Conservation (phyloP, 2,797 vertebrate species). For the Helostoma temminkii region DNA sequence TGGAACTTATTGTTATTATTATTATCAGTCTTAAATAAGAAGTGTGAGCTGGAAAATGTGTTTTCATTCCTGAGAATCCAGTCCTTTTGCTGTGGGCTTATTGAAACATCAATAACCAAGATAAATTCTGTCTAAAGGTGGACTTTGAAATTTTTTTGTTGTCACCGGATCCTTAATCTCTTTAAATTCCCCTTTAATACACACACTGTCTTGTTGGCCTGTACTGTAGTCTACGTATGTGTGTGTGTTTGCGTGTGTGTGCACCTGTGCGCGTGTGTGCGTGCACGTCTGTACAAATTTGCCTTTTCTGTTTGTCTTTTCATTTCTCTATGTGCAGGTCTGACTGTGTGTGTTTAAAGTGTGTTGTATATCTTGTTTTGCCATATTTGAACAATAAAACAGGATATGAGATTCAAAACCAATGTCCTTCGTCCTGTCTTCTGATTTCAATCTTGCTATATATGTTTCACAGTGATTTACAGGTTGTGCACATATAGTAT, state of each 20-base stretch:
- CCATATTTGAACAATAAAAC: conserved; percentile 81
- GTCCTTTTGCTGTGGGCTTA: conserved; percentile 22
- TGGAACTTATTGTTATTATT: too few species aligned
- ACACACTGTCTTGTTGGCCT: conserved; percentile 60
- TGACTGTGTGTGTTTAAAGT: conserved; percentile 58
- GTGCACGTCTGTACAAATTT: conserved; percentile 34
- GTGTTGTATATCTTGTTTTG: conserved; percentile 69
- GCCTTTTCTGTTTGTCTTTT: conserved; percentile 59
- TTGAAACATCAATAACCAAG: conserved; percentile 19
- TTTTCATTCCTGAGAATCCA: conserved; percentile 44
- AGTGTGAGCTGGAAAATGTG: conserved; percentile 30
- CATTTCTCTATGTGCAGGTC: conserved; percentile 39
- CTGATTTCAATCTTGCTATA: conserved; percentile 21
- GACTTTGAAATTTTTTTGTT: conserved; percentile 57
- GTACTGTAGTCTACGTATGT: conserved; percentile 30
- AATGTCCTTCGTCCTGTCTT: conserved; percentile 50
- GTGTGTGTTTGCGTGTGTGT: conserved; percentile 24
- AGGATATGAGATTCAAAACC: conserved; percentile 76
- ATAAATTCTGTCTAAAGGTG: conserved; percentile 64
- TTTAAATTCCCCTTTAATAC: conserved; percentile 79
- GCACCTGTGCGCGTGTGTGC: conserved; percentile 21
- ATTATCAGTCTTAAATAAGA: too few species aligned
- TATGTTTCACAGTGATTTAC: not conserved
- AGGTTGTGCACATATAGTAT: not conserved
- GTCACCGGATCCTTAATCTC: conserved; percentile 83